Base-by-base conservation (phyloP, 2,797 vertebrate genomes). In the Sebastes iracundus region DNA sequence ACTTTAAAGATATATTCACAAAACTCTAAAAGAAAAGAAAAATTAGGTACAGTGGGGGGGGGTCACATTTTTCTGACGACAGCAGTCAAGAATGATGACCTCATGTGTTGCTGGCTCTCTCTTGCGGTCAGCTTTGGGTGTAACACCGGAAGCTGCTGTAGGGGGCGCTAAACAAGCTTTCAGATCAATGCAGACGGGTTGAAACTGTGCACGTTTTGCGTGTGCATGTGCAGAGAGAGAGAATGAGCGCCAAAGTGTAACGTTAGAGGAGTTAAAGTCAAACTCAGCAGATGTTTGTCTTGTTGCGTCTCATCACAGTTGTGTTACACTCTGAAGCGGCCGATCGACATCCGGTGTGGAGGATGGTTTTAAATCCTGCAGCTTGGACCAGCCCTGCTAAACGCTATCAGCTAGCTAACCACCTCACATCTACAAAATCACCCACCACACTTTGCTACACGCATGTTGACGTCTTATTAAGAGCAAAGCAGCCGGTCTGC, bases 191-290 rank as follows among this genome's bases (percentile, higher is more conserved):
- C 79, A 52, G 70, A 60, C 22, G 53, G 11, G 55, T 25, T 58
- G 38, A 12, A 52, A 30, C 84, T 68, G 87, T 87, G 84, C 87
- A 12, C 18, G 80, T 58, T 16, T 11, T 76, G 79, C 74, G 88
- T 69, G 88, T 86, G 83, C 90, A 10, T 23, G 87, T 70, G n/a
- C 35, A 38, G 35, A 35, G 33, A 13, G 35, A 46, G 78, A 53
- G 75, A 92, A 86, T 80, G 82, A 87, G 91, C 92, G 92, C 85
- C 90, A 92, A 92, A 81, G 28, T 58, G 62, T 22, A 67, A 32
- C 27, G 18, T 3, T 12, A n/a, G 23, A 25, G 0, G 22, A 65
- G 72, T 84, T 66, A 27, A 35, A 71, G 23, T 65, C 23, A 46
- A 83, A 85, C 72, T 10, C 12, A 14, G 5, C 4, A 23, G 32